phyloP scores from a whole-genome alignment of 2,888 invertebrate genomes.

The Brassicogethes aeneus region DNA sequence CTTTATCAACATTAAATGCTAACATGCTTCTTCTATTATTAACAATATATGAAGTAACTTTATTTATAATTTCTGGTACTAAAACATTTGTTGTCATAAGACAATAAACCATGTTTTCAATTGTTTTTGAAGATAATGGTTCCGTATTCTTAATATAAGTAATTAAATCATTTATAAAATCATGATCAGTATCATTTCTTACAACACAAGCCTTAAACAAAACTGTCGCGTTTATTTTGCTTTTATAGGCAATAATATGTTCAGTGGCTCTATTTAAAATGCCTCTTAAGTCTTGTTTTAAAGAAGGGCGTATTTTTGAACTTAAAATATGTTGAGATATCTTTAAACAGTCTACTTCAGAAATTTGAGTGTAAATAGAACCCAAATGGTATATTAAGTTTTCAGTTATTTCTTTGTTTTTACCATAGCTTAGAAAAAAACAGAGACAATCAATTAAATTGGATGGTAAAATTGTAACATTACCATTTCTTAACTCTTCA shows the following conservation, averaged over 20 bases:
- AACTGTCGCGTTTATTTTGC: slow-evolving; percentile 10
- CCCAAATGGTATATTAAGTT: slow-evolving; percentile 36
- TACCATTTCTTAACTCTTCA: slow-evolving; percentile 32
- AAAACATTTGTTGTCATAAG: slow-evolving; percentile 38
- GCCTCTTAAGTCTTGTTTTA: slow-evolving; percentile 10
- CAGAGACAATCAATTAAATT: slow-evolving; percentile 38
- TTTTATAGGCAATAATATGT: slow-evolving; percentile 12
- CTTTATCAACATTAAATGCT: slow-evolving; percentile 45
- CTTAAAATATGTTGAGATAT: slow-evolving; percentile 32
- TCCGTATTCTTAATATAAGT: slow-evolving; percentile 31
- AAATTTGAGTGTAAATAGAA: slow-evolving; percentile 39
- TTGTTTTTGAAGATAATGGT: slow-evolving; percentile 40
- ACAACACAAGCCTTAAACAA: slow-evolving; percentile 26
- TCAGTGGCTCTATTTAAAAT: slow-evolving; percentile 14
- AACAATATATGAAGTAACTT: slow-evolving; percentile 41
- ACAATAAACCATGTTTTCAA: slow-evolving; percentile 41
- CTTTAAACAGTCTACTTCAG: slow-evolving; percentile 36
- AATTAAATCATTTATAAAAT: slow-evolving; percentile 34
- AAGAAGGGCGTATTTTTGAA: slow-evolving; percentile 11
- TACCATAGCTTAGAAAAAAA: slow-evolving; percentile 43
- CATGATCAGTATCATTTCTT: slow-evolving; percentile 32
- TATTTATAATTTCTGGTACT: slow-evolving; percentile 42
- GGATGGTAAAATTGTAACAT: slow-evolving; percentile 35
- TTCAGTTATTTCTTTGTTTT: slow-evolving; percentile 30
- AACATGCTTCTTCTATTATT: slow-evolving; percentile 38